These are phyloP conservation scores for Ammodramus savannarum DNA, from an alignment of 2,113 vertebrate species.

Conservation along the genomic window DNA sequence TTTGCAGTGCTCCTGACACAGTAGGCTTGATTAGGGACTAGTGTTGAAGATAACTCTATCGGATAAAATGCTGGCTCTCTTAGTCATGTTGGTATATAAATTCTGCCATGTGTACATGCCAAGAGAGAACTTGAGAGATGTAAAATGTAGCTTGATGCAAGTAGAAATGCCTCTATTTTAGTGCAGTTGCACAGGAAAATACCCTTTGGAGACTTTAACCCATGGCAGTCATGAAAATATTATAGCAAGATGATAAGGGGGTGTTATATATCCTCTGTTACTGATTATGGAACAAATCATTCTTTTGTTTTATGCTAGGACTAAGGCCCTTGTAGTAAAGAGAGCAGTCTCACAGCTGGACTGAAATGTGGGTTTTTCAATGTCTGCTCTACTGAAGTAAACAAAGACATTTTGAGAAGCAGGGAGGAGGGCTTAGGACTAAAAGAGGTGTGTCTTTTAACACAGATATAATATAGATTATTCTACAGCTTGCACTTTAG, in stretches of 20 bases:
- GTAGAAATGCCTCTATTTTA: neutral
- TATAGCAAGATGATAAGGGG: neutral
- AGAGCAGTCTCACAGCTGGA: neutral
- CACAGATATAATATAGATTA: neutral
- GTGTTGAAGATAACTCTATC: constrained; percentile 31
- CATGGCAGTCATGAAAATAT: neutral
- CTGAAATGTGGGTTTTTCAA: neutral
- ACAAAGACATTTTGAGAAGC: neutral
- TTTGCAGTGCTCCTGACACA: constrained; percentile 30
- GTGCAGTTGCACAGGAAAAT: neutral
- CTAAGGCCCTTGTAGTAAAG: neutral
- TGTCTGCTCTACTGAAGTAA: neutral
- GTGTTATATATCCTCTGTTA: neutral
- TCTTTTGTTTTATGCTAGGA: neutral
- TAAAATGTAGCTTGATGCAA: neutral
- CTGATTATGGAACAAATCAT: neutral
- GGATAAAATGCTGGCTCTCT: constrained; percentile 34
- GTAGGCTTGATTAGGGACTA: constrained; percentile 32
- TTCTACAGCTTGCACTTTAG: neutral
- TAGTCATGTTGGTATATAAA: constrained; percentile 23
- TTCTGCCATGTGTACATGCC: neutral
- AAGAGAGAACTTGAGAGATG: neutral
- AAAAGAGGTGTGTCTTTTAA: neutral
- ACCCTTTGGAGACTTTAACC: neutral
- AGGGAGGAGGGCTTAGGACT: neutral